Percentiles rank a stretch among this genome's conserved stretches.
phyloP scores from a whole-genome alignment of 1,140 invertebrate species.

The Chlorops oryzae region DNA sequence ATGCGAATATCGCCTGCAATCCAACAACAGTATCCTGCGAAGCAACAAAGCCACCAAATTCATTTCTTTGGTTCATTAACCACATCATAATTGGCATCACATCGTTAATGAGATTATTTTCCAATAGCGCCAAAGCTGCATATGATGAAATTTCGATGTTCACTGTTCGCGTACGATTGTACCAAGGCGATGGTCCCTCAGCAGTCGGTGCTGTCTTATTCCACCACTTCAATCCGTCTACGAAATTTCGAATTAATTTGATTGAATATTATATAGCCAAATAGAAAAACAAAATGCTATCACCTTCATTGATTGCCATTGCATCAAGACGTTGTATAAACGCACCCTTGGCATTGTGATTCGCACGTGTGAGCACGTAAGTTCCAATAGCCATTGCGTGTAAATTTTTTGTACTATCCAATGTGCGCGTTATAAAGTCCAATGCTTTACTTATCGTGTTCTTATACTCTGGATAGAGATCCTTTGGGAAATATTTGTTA shows the following conservation, averaged over 20 bases:
- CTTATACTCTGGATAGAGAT: constrained; percentile 50
- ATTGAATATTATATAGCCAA: constrained; percentile 45
- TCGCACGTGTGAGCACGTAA: constrained; percentile 70
- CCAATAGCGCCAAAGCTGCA: constrained; percentile 63
- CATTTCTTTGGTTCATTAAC: constrained; percentile 75
- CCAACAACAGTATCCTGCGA: constrained; percentile 68
- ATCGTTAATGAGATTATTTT: constrained; percentile 60
- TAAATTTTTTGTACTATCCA: constrained; percentile 62
- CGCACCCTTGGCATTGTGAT: constrained; percentile 53
- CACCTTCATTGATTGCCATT: constrained; percentile 31
- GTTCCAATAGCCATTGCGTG: constrained; percentile 73
- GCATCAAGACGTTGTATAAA: constrained; percentile 42
- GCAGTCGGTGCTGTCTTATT: constrained; percentile 52
- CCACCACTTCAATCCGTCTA: constrained; percentile 68
- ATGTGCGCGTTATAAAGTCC: constrained; percentile 70
- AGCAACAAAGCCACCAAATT: constrained; percentile 74
- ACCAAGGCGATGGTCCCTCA: constrained; percentile 69
- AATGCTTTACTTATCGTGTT: constrained; percentile 71
- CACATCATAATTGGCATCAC: constrained; percentile 76
- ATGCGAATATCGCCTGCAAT: constrained; percentile 63
- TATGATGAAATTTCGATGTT: constrained; percentile 88
- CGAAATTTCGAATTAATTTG: too few species aligned
- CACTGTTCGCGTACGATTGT: constrained; percentile 60
- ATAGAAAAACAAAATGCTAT: too few species aligned
- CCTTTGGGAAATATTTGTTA: background rate